phyloP scores from a whole-genome alignment of 2,797 vertebrate genomes.

The Hapalemur alaotrensis region DNA sequence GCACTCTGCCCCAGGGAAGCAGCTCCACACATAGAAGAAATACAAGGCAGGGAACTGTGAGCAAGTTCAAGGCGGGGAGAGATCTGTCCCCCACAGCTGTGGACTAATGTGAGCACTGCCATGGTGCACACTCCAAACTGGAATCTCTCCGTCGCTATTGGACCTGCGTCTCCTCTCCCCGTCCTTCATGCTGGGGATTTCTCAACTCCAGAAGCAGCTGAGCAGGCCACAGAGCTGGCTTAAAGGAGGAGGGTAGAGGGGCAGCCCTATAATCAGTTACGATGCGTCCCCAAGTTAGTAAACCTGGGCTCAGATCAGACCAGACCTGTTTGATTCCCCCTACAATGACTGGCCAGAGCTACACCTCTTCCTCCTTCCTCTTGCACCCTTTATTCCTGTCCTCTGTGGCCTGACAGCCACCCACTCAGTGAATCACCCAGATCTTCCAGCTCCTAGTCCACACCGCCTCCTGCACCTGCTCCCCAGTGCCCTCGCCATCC shows the following conservation, averaged over 20 bases:
- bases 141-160: fast-evolving
- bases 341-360: not conserved
- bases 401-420: not conserved
- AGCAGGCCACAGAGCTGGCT: not conserved
- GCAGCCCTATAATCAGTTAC: not conserved
- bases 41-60: not conserved
- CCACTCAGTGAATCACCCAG: not conserved
- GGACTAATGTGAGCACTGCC: fast-evolving
- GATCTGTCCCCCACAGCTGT: fast-evolving
- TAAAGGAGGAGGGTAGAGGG: not conserved
- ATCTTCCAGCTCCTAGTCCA: not conserved
- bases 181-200: not conserved
- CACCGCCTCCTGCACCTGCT: not conserved
- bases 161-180: not conserved
- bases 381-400: not conserved
- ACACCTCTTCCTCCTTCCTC: not conserved
- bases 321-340: not conserved
- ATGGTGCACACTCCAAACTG: no score
- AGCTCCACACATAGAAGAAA: not conserved
- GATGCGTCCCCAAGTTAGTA: fast-evolving
- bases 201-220: not conserved
- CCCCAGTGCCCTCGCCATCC: fast-evolving
- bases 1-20: not conserved
- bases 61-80: not conserved
- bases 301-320: not conserved